Conservation (phyloP, 2,113 vertebrate species). For the Hemiprocne comata region DNA sequence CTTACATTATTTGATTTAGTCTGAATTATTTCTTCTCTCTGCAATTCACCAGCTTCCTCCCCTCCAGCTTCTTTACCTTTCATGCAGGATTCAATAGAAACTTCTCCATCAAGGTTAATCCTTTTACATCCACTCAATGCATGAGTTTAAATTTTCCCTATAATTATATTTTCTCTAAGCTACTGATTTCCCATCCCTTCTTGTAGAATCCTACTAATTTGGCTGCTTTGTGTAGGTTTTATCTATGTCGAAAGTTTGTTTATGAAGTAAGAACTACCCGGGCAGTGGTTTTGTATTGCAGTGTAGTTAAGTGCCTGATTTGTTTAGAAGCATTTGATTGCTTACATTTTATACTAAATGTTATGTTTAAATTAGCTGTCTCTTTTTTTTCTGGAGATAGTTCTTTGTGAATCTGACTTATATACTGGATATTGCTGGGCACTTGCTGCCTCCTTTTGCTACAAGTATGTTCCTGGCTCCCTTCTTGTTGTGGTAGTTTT, state of each 20-base stretch:
- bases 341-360: background rate
- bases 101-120: background rate
- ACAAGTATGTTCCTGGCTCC: background rate
- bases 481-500: background rate
- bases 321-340: background rate
- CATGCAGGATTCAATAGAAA: background rate
- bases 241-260: background rate
- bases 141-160: background rate
- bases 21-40: background rate
- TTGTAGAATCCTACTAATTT: background rate
- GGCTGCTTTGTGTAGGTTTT: background rate
- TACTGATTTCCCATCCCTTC: background rate
- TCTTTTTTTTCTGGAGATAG: background rate
- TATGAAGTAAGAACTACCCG: background rate
- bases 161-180: background rate
- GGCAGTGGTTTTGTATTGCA: background rate
- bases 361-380: background rate
- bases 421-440: rapidly evolving
- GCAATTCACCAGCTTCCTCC: background rate
- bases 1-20: background rate
- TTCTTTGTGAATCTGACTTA: background rate
- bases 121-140: background rate
- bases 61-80: background rate
- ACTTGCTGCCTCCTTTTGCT: background rate
- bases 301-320: background rate